These are phyloP conservation scores for Morpho deidamia DNA, from an alignment of 2,888 invertebrate species.

Conservation along the genomic window DNA sequence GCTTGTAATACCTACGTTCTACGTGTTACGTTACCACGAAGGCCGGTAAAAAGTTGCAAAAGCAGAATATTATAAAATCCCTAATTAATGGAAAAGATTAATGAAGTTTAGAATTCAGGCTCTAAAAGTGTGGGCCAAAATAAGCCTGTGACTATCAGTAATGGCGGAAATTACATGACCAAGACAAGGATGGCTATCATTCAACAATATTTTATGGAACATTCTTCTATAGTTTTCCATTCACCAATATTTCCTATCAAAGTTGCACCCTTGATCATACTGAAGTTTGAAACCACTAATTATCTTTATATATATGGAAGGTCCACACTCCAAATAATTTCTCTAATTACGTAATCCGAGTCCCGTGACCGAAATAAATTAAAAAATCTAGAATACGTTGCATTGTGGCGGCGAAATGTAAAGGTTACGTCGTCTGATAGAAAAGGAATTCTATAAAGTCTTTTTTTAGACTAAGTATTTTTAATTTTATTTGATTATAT, in stretches of 20 bases:
- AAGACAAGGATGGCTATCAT: too few species aligned
- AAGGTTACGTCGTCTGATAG: conserved; percentile 30
- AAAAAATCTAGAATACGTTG: conserved; percentile 52
- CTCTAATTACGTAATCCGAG: conserved; percentile 72
- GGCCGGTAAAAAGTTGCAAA: too few species aligned
- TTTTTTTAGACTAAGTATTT: background rate
- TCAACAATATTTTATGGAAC: too few species aligned
- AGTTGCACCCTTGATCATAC: background rate
- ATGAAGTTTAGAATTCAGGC: too few species aligned
- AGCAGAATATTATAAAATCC: too few species aligned
- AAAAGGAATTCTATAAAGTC: conserved; percentile 1
- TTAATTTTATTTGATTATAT: background rate
- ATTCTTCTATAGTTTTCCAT: too few species aligned
- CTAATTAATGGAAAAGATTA: too few species aligned
- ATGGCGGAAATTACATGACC: too few species aligned
- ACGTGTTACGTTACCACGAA: too few species aligned
- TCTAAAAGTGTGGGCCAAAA: too few species aligned
- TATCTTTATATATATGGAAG: conserved; percentile 11
- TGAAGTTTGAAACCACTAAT: conserved; percentile 12
- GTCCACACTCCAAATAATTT: conserved; percentile 52
- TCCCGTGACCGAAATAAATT: conserved; percentile 60
- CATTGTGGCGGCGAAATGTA: conserved; percentile 53
- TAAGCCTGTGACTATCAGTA: too few species aligned
- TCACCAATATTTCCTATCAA: conserved; percentile 9
- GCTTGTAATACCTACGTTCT: too few species aligned